Evolutionary conservation across 2,888 invertebrate species (phyloP).

Genomic region (Silvanus unidentatus): DNA sequence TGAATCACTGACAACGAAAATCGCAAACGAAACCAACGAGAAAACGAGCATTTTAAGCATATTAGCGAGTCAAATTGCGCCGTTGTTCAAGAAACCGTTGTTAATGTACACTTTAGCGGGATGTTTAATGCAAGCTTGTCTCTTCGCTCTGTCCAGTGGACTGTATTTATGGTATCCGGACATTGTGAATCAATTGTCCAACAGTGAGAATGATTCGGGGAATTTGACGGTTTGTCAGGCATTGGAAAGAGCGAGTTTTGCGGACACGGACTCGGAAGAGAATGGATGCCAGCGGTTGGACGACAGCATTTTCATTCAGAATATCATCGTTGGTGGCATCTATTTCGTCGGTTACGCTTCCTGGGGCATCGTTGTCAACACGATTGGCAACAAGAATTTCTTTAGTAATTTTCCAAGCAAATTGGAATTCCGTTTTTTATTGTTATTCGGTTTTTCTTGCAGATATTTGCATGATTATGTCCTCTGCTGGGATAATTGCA

Average conservation of each 20-base stretch:
- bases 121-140: conserved; percentile 26
- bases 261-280: conserved; percentile 2
- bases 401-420: conserved; percentile 19
- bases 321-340: conserved; percentile 20
- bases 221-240: conserved; percentile 28
- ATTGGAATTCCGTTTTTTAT: too few relatives aligned
- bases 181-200: conserved; percentile 27
- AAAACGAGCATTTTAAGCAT: conserved; percentile 13
- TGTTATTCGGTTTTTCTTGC: background rate
- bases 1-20: conserved; percentile 15
- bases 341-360: conserved; percentile 17
- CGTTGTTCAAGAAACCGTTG: conserved; percentile 23
- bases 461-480: conserved; percentile 19
- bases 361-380: conserved; percentile 16
- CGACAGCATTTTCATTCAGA: conserved; percentile 19
- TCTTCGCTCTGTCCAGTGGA: conserved; percentile 29
- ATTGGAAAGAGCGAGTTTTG: conserved; percentile 7
- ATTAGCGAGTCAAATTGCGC: conserved; percentile 21
- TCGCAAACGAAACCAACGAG: conserved; percentile 4
- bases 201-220: conserved; percentile 10
- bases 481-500: conserved; percentile 14
- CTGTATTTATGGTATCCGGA: conserved; percentile 33
- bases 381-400: conserved; percentile 16
- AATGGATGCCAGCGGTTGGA: conserved; percentile 7
- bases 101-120: conserved; percentile 21